Evolutionary conservation across 2,113 vertebrate genomes (phyloP), one percentile per base, ranked within the genome.

Genomic region (Trichomycterus rosablanca): DNA sequence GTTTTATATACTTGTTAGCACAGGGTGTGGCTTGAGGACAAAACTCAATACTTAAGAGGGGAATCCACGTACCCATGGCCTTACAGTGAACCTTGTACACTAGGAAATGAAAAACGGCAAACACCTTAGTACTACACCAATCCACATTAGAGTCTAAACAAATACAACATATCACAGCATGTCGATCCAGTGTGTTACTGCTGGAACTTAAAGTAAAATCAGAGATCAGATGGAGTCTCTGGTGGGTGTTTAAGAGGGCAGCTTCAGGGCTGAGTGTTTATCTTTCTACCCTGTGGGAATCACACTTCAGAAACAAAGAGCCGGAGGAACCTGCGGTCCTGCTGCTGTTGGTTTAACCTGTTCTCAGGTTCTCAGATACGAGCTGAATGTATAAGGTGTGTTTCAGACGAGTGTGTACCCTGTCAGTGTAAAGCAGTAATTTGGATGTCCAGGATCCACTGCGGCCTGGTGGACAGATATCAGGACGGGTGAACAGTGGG

Each of bases 211-310:
- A n/a, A n/a, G n/a, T n/a, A n/a, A n/a, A n/a, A n/a, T n/a, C 12
- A 3, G 18, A 58, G 57, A 19, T 26, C 12, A 16, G 34, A 40
- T n/a, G n/a, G 22, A 19, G 16, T 51, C 45, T 66, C 78, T 82
- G 77, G 80, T 80, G 76, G 76, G 79, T 79, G 49, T 70, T 80
- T 68, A 77, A 80, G 72, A 59, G 74, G 70, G 73, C 74, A 16
- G 64, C 30, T 52, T 51, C 55, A 30, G 72, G 70, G 66, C 68
- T 8, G 67, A 74, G 68, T 53, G 67, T 39, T 67, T 78, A 70
- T 67, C 76, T 63, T 40, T 2, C 37, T 14, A 14, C 37, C 37
- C 37, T n/a, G 37, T n/a, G n/a, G 1, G 37, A n/a, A 40, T 40
- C 14, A 40, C 14, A n/a, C 37, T 2, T 11, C 14, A n/a, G 11